phyloP scores from a whole-genome alignment of 2,888 invertebrate genomes.

The Alsophila aescularia region DNA sequence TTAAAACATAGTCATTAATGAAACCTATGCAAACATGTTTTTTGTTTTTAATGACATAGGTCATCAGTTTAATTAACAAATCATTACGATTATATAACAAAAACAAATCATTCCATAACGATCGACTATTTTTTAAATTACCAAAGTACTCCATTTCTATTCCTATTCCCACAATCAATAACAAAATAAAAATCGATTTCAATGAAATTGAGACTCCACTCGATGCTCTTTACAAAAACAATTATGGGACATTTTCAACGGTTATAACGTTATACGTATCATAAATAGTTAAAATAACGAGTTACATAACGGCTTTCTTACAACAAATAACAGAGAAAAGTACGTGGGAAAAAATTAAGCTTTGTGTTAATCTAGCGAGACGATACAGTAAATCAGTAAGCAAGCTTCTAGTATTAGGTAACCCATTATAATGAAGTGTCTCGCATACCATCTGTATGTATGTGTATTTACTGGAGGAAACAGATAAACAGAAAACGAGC shows the following conservation, averaged over 20 bases:
- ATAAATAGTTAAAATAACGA: slow-evolving; percentile 12
- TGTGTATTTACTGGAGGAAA: too few species aligned
- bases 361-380: slow-evolving; percentile 15
- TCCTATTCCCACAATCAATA: slow-evolving; percentile 14
- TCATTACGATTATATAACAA: neutral
- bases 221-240: slow-evolving; percentile 13
- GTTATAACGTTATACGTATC: slow-evolving; percentile 4
- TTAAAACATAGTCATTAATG: too few species aligned
- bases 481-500: too few species aligned
- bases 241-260: slow-evolving; percentile 13
- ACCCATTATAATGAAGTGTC: neutral
- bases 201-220: neutral
- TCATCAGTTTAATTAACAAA: too few species aligned
- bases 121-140: neutral
- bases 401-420: neutral
- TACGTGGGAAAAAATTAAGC: slow-evolving; percentile 26
- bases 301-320: slow-evolving; percentile 33
- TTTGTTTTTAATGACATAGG: too few species aligned
- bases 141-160: neutral
- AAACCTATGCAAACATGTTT: too few species aligned
- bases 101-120: neutral
- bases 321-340: slow-evolving; percentile 27
- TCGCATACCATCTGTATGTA: too few species aligned
- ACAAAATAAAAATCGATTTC: slow-evolving; percentile 1
- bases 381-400: neutral